A percentile compares a stretch with the other conserved stretches of the same genome.
Conservation (phyloP, 2,888 invertebrate species). For the Cinara cedri region DNA sequence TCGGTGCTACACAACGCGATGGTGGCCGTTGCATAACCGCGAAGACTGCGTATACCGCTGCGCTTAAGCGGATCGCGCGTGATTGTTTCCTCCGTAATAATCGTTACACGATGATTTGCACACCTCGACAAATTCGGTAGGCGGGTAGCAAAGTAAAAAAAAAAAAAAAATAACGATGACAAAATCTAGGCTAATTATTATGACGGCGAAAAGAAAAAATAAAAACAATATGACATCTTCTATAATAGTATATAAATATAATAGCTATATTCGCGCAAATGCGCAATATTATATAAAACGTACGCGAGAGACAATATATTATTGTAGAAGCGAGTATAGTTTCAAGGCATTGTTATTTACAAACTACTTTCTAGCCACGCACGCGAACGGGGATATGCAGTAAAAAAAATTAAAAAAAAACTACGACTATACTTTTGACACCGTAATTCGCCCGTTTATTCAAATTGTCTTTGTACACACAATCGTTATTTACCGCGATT, state of each 20-base stretch:
- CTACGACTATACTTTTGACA: neutral
- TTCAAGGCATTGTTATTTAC: slow-evolving; percentile 3
- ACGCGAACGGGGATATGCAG: neutral
- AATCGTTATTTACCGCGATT: slow-evolving; percentile 17
- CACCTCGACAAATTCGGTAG: slow-evolving; percentile 42
- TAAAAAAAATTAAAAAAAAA: too few species aligned
- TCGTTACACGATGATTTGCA: slow-evolving; percentile 43
- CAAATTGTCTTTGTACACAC: neutral
- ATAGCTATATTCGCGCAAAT: neutral
- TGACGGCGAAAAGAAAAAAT: neutral
- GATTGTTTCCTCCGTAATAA: slow-evolving; percentile 23
- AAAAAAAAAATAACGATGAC: slow-evolving; percentile 12
- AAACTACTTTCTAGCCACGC: slow-evolving; percentile 24
- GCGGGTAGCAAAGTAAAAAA: neutral
- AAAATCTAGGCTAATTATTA: slow-evolving; percentile 44
- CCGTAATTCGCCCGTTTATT: neutral
- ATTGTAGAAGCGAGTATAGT: neutral
- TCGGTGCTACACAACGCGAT: too few species aligned
- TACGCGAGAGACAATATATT: neutral
- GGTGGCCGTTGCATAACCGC: slow-evolving; percentile 45
- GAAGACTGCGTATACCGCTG: neutral
- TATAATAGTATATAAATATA: too few species aligned
- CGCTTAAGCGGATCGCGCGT: slow-evolving; percentile 8
- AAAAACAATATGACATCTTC: slow-evolving; percentile 1
- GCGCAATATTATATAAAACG: slow-evolving; percentile 17